A percentile compares a stretch with the other conserved stretches of the same genome.
These are phyloP conservation scores for Drosophila paranaensis DNA, from an alignment of 2,888 invertebrate species.

Conservation along the genomic window DNA sequence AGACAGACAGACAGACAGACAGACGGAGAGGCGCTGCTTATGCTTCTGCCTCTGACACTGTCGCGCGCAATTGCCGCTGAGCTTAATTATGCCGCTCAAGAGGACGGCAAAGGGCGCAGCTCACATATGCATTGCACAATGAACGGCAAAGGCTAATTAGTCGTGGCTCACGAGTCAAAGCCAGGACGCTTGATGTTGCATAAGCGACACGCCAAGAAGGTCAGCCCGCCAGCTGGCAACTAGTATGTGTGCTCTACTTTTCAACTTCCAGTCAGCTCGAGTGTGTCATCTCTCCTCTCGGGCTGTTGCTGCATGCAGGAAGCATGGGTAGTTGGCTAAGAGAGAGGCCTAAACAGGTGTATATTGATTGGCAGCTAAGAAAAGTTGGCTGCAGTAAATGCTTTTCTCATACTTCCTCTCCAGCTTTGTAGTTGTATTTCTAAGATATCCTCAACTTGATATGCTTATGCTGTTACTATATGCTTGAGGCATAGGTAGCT, in stretches of 20 bases:
- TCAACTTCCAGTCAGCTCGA: conserved; percentile 13
- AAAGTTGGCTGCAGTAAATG: too few species aligned
- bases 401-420: too few species aligned
- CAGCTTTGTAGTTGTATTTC: too few species aligned
- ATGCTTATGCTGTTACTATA: too few species aligned
- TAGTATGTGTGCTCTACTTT: conserved; percentile 23
- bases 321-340: background rate
- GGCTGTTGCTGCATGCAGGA: background rate
- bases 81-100: conserved; percentile 68
- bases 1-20: conserved; percentile 9
- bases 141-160: conserved; percentile 71
- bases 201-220: conserved; percentile 37
- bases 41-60: background rate
- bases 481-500: too few species aligned
- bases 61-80: conserved; percentile 38
- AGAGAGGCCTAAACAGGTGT: background rate
- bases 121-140: conserved; percentile 52
- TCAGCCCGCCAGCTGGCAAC: conserved; percentile 14
- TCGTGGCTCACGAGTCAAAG: conserved; percentile 70
- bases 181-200: conserved; percentile 21
- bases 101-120: conserved; percentile 18
- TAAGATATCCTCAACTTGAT: too few species aligned
- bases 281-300: conserved; percentile 24
- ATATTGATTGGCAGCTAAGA: background rate
- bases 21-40: conserved; percentile 4